A percentile compares a stretch with the other conserved stretches of the same genome.
These are phyloP conservation scores for Patiria pectinifera DNA, from an alignment of 53 echinoderm and acorn worm species.

Conservation along the genomic window DNA sequence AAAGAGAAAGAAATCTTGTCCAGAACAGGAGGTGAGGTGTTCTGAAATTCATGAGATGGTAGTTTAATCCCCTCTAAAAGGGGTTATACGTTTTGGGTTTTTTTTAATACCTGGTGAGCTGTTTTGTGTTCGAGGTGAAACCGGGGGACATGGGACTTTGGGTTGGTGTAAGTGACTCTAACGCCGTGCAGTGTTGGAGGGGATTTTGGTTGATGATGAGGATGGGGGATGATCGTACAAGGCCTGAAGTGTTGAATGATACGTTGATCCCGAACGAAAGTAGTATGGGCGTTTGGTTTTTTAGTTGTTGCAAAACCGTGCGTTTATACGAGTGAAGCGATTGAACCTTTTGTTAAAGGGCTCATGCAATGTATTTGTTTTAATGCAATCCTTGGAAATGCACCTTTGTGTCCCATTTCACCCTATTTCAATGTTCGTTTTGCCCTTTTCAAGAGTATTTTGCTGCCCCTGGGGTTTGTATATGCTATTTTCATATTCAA, in stretches of 20 bases:
- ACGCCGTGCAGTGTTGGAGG: not conserved
- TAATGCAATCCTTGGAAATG: too few relatives aligned
- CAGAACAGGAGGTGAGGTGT: not conserved
- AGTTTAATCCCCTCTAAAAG: slow-evolving; percentile 13
- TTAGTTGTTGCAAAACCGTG: not conserved
- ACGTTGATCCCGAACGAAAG: not conserved
- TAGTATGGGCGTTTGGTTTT: not conserved
- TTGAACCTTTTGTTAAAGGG: too few relatives aligned
- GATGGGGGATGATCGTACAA: not conserved
- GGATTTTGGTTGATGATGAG: not conserved
- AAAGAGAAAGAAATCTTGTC: slow-evolving; percentile 5
- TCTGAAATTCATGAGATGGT: slow-evolving; percentile 24
- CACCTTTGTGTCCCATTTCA: too few relatives aligned
- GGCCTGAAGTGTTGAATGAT: not conserved
- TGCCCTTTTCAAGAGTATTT: too few relatives aligned
- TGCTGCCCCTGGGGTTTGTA: too few relatives aligned
- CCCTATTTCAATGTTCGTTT: too few relatives aligned
- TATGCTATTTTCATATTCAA: too few relatives aligned
- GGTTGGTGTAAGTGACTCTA: not conserved
- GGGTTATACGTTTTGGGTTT: slow-evolving; percentile 2
- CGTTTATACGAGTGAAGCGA: too few relatives aligned
- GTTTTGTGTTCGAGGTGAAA: not conserved
- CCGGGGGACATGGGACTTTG: not conserved
- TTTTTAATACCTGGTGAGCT: not conserved
- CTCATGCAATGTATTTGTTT: too few relatives aligned